phyloP scores from a whole-genome alignment of 2,888 invertebrate genomes.

The Tenthredo distinguenda region DNA sequence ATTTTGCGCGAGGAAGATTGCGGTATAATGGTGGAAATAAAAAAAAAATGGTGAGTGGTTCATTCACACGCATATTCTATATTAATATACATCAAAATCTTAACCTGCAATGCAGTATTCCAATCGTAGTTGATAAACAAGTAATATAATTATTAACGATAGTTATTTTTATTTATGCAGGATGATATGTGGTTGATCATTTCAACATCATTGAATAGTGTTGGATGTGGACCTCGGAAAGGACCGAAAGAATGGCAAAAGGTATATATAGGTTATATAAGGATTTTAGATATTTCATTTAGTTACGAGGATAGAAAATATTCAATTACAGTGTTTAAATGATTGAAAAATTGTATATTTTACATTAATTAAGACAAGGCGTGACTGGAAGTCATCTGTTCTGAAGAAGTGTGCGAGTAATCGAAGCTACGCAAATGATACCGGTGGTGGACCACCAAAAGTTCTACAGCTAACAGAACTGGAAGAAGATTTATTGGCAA shows the following conservation, averaged over 20 bases:
- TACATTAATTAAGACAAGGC: neutral
- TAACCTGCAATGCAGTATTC: too few species aligned
- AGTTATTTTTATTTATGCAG: too few species aligned
- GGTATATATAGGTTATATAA: neutral
- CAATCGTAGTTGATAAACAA: too few species aligned
- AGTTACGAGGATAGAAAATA: neutral
- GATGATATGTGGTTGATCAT: slow-evolving; percentile 21
- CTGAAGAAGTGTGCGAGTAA: slow-evolving; percentile 16
- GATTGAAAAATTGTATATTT: neutral
- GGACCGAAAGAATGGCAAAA: slow-evolving; percentile 8
- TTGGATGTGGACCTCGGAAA: slow-evolving; percentile 27
- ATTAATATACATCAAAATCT: too few species aligned
- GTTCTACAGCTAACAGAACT: slow-evolving; percentile 16
- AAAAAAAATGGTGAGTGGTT: too few species aligned
- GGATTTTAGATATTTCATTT: neutral
- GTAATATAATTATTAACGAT: too few species aligned
- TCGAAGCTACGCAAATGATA: slow-evolving; percentile 7
- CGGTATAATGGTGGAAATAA: too few species aligned
- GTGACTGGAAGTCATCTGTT: neutral
- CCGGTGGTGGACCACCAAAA: slow-evolving; percentile 36
- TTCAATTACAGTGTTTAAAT: neutral
- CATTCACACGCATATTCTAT: too few species aligned
- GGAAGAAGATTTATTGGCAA: slow-evolving; percentile 29
- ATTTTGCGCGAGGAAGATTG: too few species aligned
- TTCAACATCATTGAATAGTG: slow-evolving; percentile 22